Percentiles rank a stretch among this genome's conserved stretches.
Conservation (phyloP, 2,888 invertebrate species). For the Hydroisotoma schaefferi region DNA sequence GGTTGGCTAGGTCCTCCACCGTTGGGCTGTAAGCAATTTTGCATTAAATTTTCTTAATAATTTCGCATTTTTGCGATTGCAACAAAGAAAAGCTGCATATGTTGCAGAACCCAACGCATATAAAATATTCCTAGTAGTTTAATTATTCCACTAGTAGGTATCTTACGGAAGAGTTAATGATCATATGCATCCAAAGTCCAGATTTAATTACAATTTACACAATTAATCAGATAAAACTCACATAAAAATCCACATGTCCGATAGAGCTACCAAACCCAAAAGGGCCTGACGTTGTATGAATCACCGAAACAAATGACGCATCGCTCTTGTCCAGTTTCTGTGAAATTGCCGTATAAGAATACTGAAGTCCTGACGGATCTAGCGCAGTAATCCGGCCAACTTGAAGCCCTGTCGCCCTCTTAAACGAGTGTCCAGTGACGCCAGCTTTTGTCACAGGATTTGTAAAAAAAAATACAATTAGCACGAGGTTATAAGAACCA, state of each 20-base stretch:
- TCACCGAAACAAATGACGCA: slow-evolving; percentile 35
- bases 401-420: slow-evolving; percentile 31
- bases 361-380: slow-evolving; percentile 37
- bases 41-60: background rate
- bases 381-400: slow-evolving; percentile 33
- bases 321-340: slow-evolving; percentile 35
- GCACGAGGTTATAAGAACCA: too few relatives aligned
- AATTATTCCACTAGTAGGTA: slow-evolving; percentile 19
- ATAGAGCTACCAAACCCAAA: slow-evolving; percentile 32
- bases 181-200: too few relatives aligned
- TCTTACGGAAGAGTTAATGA: too few relatives aligned
- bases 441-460: slow-evolving; percentile 30
- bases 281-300: slow-evolving; percentile 27
- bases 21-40: slow-evolving; percentile 22
- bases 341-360: slow-evolving; percentile 27
- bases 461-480: slow-evolving; percentile 6
- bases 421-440: slow-evolving; percentile 31
- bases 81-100: too few relatives aligned
- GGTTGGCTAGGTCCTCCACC: slow-evolving; percentile 34
- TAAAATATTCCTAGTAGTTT: slow-evolving; percentile 15
- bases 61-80: too few relatives aligned
- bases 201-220: background rate
- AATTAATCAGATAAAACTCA: background rate
- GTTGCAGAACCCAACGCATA: too few relatives aligned
- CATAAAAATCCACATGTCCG: slow-evolving; percentile 39